Conservation (phyloP, 2,797 vertebrate genomes). For the Pangasius djambal region DNA sequence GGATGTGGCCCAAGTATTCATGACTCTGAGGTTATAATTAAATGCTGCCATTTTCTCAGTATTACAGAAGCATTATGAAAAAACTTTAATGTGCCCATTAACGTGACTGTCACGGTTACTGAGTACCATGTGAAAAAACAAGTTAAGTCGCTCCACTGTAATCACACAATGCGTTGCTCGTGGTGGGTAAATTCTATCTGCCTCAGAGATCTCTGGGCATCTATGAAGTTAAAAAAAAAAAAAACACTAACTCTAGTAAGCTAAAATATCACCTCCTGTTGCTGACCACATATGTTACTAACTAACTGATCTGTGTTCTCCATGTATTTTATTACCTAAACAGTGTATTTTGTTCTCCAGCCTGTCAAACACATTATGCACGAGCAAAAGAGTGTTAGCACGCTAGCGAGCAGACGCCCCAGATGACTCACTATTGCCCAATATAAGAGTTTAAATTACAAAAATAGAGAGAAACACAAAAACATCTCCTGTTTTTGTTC, state of each 20-base stretch:
- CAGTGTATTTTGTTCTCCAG: not conserved
- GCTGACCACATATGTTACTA: not conserved
- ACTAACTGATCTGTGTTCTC: not conserved
- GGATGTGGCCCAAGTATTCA: not conserved
- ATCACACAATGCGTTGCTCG: not conserved
- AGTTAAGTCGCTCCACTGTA: not conserved
- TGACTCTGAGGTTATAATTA: not conserved
- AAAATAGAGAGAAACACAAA: conserved; percentile 4
- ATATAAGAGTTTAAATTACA: not conserved
- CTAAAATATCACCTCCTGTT: not conserved
- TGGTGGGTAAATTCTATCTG: not conserved
- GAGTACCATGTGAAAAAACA: conserved; percentile 1
- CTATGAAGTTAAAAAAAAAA: not conserved
- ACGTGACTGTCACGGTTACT: not conserved
- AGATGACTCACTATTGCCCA: not conserved
- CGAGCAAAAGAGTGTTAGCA: not conserved
- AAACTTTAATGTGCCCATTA: not conserved
- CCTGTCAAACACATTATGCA: not conserved
- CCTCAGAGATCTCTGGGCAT: not conserved
- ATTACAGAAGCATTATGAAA: not conserved
- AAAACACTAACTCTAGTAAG: not conserved
- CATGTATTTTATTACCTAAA: not conserved
- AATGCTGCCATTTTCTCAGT: not conserved
- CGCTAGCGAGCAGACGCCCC: not conserved
- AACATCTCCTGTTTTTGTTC: not conserved